A percentile compares a stretch with the other conserved stretches of the same genome.
Conservation (phyloP, 2,888 invertebrate species). For the Eupithecia subfuscata region DNA sequence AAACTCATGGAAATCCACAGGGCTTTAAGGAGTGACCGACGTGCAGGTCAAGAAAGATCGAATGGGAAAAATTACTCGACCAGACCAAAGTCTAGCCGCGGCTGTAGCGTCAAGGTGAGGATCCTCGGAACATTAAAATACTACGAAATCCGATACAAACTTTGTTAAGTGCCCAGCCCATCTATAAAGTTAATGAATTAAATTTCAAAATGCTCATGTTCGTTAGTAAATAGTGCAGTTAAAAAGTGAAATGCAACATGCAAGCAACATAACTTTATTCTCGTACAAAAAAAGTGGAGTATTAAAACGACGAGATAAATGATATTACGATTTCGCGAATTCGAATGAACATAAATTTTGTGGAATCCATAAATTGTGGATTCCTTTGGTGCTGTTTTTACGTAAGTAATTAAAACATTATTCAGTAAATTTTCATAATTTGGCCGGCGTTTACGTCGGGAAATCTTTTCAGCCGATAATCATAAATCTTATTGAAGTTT, state of each 20-base stretch:
- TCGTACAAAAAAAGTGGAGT: neutral
- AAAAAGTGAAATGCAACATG: neutral
- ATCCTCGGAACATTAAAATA: neutral
- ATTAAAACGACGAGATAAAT: neutral
- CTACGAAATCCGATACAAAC: neutral
- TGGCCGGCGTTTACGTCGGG: neutral
- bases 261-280: neutral
- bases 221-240: neutral
- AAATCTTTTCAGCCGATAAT: conserved; percentile 7
- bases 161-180: neutral
- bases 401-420: neutral
- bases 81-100: neutral
- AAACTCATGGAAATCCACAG: neutral
- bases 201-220: neutral
- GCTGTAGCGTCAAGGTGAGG: neutral
- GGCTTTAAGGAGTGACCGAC: neutral
- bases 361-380: neutral
- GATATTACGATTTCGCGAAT: neutral
- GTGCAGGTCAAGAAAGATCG: neutral
- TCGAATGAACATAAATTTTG: neutral
- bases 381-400: neutral
- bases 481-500: conserved; percentile 12
- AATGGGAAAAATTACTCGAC: neutral
- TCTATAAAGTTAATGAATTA: neutral
- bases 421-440: neutral